Base-by-base conservation (phyloP, 2,888 invertebrate species). In the Mimachlamys varia region DNA sequence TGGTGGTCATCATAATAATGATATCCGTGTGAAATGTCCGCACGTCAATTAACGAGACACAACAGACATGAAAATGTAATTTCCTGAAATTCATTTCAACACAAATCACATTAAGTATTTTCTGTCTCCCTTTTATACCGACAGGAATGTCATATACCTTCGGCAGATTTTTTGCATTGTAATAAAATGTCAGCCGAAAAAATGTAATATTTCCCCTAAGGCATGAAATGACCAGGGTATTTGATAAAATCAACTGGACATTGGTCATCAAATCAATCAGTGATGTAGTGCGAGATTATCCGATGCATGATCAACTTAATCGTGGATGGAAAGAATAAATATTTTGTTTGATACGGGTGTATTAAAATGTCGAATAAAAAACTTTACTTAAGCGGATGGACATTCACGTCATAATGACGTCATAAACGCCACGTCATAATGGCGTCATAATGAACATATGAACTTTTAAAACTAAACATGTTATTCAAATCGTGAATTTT, bases 61-160 rank as follows among this genome's bases (percentile, higher is more conserved):
- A 33, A 27, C 76, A 76, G 76, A 76, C 76, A 76, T 4, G 76
- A 27, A 76, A 76, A 76, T 76, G 76, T 33, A 76, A 76, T 76
- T 76, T 33, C 76, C 76, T 15, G 76, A 76, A 76, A 27, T 76
- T 76, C 33, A 33, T 27, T 76, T 33, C 33, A 12, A 12, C 27
- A 76, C 33, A 76, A 76, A 76, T 76, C 33, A 27, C 27, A 76
- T 76, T 76, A 76, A 33, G 76, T 76, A 76, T 76, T 76, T 76
- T 76, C 76, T 76, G 33, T 76, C 10, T 33, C 33, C 27, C 19
- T 76, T 55, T 33, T 12, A 76, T 33, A 12, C 33, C 33, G 33
- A 33, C 33, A 33, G 76, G 15, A 1, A 12, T 17, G 76, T 2
- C 33, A 33, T 76, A 33, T 76, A 76, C 76, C 1, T 76, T 76